These are phyloP conservation scores for Hirtodrosophila trivittata DNA, from an alignment of 2,888 invertebrate genomes.

Conservation along the genomic window DNA sequence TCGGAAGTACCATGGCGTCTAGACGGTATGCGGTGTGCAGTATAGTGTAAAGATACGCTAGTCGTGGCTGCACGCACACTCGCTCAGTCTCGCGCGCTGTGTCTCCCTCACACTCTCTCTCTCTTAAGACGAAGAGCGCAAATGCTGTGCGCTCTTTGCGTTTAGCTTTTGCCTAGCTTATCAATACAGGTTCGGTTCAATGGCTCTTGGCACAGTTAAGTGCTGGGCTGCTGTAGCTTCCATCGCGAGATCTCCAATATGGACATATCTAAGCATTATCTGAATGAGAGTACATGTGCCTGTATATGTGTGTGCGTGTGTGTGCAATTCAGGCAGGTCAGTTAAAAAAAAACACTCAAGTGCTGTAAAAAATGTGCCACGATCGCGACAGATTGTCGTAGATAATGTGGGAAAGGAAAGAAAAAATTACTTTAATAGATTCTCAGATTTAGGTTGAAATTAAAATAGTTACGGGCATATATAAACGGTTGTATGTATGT, in stretches of 20 bases:
- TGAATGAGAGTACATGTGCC: background rate
- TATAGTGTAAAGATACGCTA: background rate
- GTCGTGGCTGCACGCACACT: no score
- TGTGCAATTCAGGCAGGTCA: constrained; percentile 46
- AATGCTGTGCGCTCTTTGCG: constrained; percentile 24
- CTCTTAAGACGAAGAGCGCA: constrained; percentile 22
- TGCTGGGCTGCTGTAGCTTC: constrained; percentile 13
- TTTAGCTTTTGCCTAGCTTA: constrained; percentile 18
- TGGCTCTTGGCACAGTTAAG: constrained; percentile 46
- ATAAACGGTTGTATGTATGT: no score
- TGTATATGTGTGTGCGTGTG: background rate
- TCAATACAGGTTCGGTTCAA: constrained; percentile 55
- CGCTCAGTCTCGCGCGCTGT: no score
- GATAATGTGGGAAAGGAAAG: constrained; percentile 4
- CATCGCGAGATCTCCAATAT: constrained; percentile 18
- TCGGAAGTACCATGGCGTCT: constrained; percentile 13
- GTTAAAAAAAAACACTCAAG: constrained; percentile 14
- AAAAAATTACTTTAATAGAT: background rate
- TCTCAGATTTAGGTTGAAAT: background rate
- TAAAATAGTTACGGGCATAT: background rate
- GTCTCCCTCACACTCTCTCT: background rate
- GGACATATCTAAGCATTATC: constrained; percentile 9
- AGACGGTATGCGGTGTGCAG: constrained; percentile 22
- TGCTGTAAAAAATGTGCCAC: constrained; percentile 35
- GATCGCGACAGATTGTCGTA: constrained; percentile 18